These are phyloP conservation scores for Liposcelis brunnea DNA, from an alignment of 2,888 invertebrate species.

Conservation along the genomic window DNA sequence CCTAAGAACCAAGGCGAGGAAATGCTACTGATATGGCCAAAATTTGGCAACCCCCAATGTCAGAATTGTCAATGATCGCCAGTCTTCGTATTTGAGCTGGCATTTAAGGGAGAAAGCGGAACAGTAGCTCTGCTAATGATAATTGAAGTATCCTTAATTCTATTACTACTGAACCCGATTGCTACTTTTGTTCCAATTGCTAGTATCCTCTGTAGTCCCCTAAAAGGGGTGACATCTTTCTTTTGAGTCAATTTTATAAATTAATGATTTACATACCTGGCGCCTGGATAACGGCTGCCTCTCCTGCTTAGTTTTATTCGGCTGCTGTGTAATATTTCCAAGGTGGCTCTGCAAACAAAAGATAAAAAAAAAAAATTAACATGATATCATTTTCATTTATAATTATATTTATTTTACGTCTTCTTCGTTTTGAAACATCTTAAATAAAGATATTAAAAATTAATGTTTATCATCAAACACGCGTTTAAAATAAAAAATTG, in stretches of 20 bases:
- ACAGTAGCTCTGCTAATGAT: too few species aligned
- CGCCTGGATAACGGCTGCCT: conserved; percentile 31
- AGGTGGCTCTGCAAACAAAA: conserved; percentile 50
- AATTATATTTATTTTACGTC: conserved; percentile 11
- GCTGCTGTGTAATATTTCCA: conserved; percentile 73
- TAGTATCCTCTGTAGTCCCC: too few species aligned
- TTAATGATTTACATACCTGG: conserved; percentile 26
- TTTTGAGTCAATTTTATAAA: neutral
- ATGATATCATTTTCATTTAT: conserved; percentile 3
- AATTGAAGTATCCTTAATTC: too few species aligned
- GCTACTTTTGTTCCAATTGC: too few species aligned
- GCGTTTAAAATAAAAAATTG: conserved; percentile 1
- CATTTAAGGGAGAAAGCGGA: too few species aligned
- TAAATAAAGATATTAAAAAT: neutral
- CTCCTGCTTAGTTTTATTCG: conserved; percentile 38
- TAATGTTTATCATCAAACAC: neutral
- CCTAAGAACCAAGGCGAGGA: too few species aligned
- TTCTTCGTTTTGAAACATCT: neutral
- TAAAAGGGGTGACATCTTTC: too few species aligned
- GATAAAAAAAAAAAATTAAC: conserved; percentile 3
- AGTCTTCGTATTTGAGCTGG: too few species aligned
- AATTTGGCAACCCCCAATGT: too few species aligned
- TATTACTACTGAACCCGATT: too few species aligned
- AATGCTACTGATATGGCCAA: too few species aligned
- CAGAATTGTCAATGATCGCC: too few species aligned